Evolutionary conservation across 2,113 vertebrate genomes (phyloP).

Genomic region (Hyperopisus bebe): DNA sequence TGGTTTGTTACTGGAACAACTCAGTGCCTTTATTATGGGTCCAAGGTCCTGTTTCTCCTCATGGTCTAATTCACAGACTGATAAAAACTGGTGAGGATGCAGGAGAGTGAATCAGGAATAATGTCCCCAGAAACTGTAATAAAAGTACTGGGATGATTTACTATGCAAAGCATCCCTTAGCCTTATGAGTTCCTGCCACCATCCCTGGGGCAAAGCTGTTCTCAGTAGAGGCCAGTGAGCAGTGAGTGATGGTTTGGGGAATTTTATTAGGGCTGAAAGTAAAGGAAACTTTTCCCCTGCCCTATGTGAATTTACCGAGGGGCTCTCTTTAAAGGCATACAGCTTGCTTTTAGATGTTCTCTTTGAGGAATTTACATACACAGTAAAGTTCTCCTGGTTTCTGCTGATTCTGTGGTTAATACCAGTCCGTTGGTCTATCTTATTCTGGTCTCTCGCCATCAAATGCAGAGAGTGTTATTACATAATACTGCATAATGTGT

Average conservation of each 20-base stretch:
- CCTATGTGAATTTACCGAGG: neutral
- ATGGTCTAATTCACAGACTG: neutral
- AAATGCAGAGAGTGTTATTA: neutral
- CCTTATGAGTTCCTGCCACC: neutral
- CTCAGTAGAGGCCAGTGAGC: neutral
- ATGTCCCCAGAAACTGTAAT: neutral
- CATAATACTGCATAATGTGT: neutral
- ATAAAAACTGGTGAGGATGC: neutral
- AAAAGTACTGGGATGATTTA: neutral
- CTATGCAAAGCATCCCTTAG: neutral
- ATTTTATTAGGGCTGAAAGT: conserved; percentile 4
- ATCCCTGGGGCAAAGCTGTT: neutral
- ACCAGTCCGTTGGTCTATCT: neutral
- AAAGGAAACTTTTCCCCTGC: neutral
- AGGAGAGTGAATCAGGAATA: neutral
- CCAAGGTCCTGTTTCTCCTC: neutral
- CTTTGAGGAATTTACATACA: neutral
- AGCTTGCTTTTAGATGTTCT: neutral
- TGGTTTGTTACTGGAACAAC: neutral
- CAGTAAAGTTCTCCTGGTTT: neutral
- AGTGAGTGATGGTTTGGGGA: neutral
- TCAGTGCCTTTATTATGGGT: neutral
- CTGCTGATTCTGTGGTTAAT: neutral
- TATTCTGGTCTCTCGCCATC: neutral
- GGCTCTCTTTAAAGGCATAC: neutral